Evolutionary conservation across 2,797 vertebrate genomes (phyloP), one percentile per base, ranked within the genome.

Genomic region (Calcarius lapponicus): DNA sequence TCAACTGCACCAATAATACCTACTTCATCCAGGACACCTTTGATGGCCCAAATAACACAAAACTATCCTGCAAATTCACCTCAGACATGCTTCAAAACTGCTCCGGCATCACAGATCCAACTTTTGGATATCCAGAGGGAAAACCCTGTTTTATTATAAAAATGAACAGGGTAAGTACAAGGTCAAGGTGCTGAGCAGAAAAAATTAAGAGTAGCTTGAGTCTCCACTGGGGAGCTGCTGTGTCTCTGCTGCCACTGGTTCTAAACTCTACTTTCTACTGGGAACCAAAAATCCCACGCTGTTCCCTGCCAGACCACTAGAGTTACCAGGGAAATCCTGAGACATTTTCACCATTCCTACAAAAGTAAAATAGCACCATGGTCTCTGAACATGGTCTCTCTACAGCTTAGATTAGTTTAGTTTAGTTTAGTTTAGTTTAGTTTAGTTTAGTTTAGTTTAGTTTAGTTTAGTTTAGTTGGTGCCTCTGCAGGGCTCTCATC

Each of bases 81-180:
- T 95, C 97, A 36, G 98, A 98, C 79, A 98, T 97, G 98, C 98
- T 99, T 91, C 98, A 98, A 54, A 93, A 98, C 53, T 99, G 99
- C 96, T 99, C 99, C 0, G 98, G 98, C 66, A 88, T 98, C 36
- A 67, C 51, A 9, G 98, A 99, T 79, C 97, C 98, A 6, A 98
- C 94, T 51, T 99, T 98, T 13, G 99, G 99, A 80, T 99, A 98
- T 88, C 97, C 97, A 53, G 97, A 98, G 45, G 97, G 97, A 88
- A 98, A 97, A 67, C 99, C 99, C 1, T 99, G 99, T 61, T 98
- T 99, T 58, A 95, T 99, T 70, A 98, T 99, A 91, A 99, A 99
- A 97, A 99, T 99, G 98, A 99, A 99, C 97, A 98, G 99, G 96
- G 99, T 99, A 96, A 60, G 97, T 97, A 71, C 32, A 62, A 75